phyloP scores from a whole-genome alignment of 2,113 vertebrate species.

The Globicephala melas region DNA sequence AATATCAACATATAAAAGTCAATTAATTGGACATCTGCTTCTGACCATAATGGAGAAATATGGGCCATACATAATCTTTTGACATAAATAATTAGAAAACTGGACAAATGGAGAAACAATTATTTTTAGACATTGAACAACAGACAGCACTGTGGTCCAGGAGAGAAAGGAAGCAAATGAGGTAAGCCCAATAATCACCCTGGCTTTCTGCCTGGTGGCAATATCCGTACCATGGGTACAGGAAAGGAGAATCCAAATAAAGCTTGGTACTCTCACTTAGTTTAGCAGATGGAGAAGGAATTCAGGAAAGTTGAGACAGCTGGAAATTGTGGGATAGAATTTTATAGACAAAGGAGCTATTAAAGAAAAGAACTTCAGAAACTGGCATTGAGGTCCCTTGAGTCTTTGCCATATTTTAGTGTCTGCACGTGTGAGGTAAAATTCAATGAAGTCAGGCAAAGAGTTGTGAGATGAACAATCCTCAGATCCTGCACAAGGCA shows the following conservation, averaged over 20 bases:
- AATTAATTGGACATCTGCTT: not conserved
- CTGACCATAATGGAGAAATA: not conserved
- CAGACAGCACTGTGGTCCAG: not conserved
- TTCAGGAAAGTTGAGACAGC: not conserved
- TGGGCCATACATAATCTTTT: not conserved
- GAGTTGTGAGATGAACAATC: not conserved
- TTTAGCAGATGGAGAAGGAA: not conserved
- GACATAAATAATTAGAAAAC: not conserved
- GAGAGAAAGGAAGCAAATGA: not conserved
- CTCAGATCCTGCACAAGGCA: not conserved
- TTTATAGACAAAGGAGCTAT: not conserved
- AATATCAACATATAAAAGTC: not conserved
- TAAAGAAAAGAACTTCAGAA: not conserved
- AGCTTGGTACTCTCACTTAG: not conserved
- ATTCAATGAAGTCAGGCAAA: not conserved
- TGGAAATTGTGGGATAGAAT: not conserved
- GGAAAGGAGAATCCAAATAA: not conserved
- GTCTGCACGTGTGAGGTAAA: not conserved
- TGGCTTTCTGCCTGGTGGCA: not conserved
- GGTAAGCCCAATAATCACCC: not conserved
- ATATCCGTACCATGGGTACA: not conserved
- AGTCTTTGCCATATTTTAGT: not conserved
- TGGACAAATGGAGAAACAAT: not conserved
- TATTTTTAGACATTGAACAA: not conserved
- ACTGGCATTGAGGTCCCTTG: not conserved